Evolutionary conservation across 2,888 invertebrate species (phyloP).

Genomic region (Limnephilus lunatus): DNA sequence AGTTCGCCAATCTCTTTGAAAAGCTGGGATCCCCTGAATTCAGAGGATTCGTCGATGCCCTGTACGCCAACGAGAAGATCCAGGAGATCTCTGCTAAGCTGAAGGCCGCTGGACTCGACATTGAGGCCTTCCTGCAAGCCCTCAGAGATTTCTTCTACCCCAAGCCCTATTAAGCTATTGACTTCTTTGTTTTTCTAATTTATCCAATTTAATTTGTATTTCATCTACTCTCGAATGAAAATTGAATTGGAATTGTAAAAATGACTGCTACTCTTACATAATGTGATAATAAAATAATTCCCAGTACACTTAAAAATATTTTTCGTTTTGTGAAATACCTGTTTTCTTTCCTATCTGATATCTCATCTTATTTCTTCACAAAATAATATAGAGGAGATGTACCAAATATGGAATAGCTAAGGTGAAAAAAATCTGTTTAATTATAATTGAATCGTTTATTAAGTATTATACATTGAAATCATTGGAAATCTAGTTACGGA

Average conservation of each 20-base stretch:
- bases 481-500: too few relatives aligned
- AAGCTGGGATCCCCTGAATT: constrained; percentile 52
- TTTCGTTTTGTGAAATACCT: not conserved
- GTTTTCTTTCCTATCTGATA: too few relatives aligned
- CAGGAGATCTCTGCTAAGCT: constrained; percentile 51
- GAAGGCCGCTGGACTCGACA: constrained; percentile 52
- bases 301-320: not conserved
- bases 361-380: too few relatives aligned
- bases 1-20: constrained; percentile 44
- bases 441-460: too few relatives aligned
- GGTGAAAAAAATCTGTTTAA: too few relatives aligned
- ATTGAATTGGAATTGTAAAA: not conserved
- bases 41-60: constrained; percentile 43
- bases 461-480: too few relatives aligned
- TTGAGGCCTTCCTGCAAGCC: constrained; percentile 44
- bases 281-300: not conserved
- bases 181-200: not conserved
- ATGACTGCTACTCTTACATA: not conserved
- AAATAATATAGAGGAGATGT: too few relatives aligned
- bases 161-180: constrained; percentile 8
- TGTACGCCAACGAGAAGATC: constrained; percentile 51
- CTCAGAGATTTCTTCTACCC: constrained; percentile 46
- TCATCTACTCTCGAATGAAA: not conserved
- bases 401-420: too few relatives aligned
- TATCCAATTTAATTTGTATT: not conserved